Percentiles rank a stretch among this genome's conserved stretches.
phyloP scores from a whole-genome alignment of 2,888 invertebrate species.

The Siphlonurus alternatus region DNA sequence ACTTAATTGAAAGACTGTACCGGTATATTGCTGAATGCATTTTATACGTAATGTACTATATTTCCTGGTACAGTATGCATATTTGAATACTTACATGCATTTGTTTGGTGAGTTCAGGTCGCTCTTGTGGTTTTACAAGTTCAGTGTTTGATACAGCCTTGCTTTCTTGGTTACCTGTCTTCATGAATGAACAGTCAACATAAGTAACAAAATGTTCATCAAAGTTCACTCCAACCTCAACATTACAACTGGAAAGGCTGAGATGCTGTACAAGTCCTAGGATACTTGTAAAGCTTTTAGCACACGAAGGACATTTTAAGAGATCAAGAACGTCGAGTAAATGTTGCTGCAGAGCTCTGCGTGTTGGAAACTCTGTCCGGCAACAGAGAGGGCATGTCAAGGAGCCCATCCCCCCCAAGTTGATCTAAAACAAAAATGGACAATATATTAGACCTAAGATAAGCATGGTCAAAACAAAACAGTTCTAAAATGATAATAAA shows the following conservation, averaged over 20 bases:
- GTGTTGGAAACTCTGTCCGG: neutral
- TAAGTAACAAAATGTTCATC: neutral
- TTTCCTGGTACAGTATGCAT: too few species aligned
- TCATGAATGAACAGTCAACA: constrained; percentile 1
- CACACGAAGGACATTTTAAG: neutral
- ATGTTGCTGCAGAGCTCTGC: neutral
- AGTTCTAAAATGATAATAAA: too few species aligned
- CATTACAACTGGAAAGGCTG: neutral
- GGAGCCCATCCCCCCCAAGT: neutral
- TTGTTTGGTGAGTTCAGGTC: neutral
- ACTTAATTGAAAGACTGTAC: too few species aligned
- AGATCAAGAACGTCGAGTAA: neutral
- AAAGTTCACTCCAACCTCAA: neutral
- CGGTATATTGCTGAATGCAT: too few species aligned
- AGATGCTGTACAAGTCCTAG: constrained; percentile 1
- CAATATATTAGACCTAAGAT: too few species aligned
- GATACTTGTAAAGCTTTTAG: neutral
- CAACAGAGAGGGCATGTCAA: neutral
- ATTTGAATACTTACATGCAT: neutral
- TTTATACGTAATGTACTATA: too few species aligned
- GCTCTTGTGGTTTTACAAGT: neutral
- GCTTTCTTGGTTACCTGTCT: neutral
- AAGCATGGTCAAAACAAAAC: too few species aligned
- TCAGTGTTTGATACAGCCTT: neutral
- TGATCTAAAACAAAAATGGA: too few species aligned